Evolutionary conservation across 53 echinoderm and acorn worm species (phyloP), one percentile per base, ranked within the genome.

Genomic region (Astropecten irregularis): DNA sequence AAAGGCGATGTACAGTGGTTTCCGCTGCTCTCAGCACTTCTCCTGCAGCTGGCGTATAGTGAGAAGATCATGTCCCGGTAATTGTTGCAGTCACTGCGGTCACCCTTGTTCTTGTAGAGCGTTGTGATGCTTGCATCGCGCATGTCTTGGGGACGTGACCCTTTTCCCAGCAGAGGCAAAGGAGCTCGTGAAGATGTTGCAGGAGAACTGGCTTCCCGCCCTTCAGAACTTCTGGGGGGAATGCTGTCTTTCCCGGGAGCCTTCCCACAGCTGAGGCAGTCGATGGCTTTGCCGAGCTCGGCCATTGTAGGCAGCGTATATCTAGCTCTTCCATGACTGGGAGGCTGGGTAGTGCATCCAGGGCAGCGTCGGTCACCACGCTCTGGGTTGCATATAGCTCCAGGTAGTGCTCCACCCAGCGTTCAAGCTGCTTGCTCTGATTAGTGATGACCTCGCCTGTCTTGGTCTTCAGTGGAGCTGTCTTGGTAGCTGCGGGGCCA

Each of bases 361-460:
- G 56, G 60, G 59, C 77, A 76, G 77, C 58, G 42, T 57, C 58
- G 29, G 58, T 30, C 49, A 89, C 84, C 35, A 50, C 26, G 25
- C 58, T 84, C 44, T 84, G 11, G 18, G 39, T 46, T 32, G 70
- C 60, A 71, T 89, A 84, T 16, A 77, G 90, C 19, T 85, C 82
- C 13, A 53, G 40, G 27, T 90, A 90, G 58, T 91, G 91, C 31
- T 91, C 83, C 9, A 70, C 86, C 71, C 85, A 62, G 63, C 82
- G 44, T 9, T 58, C 49, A 62, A 73, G 42, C 49, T 86, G 68
- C 13, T 54, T 11, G 11, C 49, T 32, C 31, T 40, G 33, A 62
- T 82, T 82, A 32, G 61, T 88, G 35, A 81, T 87, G 30, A 39
- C 29, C 32, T 85, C 84, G 6, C 76, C 82, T 65, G 49, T 34